phyloP scores from a whole-genome alignment of 2,113 vertebrate genomes.

The Catharus minimus region DNA sequence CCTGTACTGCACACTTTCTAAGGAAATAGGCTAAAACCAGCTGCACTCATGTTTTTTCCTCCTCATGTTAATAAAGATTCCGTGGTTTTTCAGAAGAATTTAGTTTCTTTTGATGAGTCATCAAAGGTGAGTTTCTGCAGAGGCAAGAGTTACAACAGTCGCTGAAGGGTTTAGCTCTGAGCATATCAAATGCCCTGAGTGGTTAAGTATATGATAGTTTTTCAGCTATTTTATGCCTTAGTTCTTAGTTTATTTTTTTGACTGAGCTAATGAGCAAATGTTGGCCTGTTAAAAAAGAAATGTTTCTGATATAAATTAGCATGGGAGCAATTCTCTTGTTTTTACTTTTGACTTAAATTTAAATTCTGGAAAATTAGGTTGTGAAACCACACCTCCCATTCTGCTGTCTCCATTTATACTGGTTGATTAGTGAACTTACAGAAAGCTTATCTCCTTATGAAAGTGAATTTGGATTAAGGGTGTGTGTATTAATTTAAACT shows the following conservation, averaged over 20 bases:
- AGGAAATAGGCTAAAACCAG: not conserved
- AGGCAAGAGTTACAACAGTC: not conserved
- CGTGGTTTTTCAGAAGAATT: not conserved
- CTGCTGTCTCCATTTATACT: not conserved
- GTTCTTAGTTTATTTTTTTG: not conserved
- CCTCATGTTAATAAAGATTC: not conserved
- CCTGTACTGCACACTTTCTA: not conserved
- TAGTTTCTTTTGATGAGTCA: not conserved
- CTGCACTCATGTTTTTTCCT: not conserved
- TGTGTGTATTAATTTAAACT: slow-evolving; percentile 7
- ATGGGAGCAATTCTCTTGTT: not conserved
- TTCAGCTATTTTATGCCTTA: not conserved
- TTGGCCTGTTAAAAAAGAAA: not conserved
- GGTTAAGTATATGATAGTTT: not conserved
- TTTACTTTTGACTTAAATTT: not conserved
- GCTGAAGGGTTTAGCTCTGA: not conserved
- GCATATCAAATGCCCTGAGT: not conserved
- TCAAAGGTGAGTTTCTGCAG: not conserved
- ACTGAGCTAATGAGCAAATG: not conserved
- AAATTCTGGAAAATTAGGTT: not conserved
- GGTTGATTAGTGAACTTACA: not conserved
- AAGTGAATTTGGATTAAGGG: slow-evolving; percentile 44
- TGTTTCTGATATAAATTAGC: not conserved
- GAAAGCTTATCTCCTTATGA: slow-evolving; percentile 32
- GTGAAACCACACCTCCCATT: not conserved